A percentile compares a stretch with the other conserved stretches of the same genome.
Conservation (phyloP, 2,888 invertebrate genomes). For the Sphaerophoria taeniata region DNA sequence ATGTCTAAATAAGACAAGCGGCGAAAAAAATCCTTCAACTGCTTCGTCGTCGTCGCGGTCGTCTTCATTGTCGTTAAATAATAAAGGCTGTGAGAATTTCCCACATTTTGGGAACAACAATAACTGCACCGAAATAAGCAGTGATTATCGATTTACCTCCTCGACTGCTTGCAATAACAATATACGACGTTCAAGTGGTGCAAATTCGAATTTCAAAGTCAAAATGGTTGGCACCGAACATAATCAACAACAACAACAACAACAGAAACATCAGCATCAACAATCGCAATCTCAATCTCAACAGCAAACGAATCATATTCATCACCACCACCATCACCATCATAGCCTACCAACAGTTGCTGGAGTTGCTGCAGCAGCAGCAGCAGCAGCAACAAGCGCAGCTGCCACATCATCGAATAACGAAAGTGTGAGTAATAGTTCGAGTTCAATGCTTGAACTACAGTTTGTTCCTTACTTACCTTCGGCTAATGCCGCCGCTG, state of each 20-base stretch:
- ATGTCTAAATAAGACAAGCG: constrained; percentile 25
- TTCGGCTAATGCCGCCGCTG: not conserved
- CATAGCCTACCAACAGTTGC: constrained; percentile 61
- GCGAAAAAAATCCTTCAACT: constrained; percentile 2
- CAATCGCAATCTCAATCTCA: constrained; percentile 36
- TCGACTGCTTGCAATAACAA: constrained; percentile 61
- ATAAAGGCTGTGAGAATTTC: constrained; percentile 44
- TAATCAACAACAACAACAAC: constrained; percentile 51
- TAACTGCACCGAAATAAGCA: constrained; percentile 36
- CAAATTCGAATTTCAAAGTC: constrained; percentile 36
- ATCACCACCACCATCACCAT: constrained; percentile 64
- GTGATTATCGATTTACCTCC: constrained; percentile 22
- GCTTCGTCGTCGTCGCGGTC: constrained; percentile 28
- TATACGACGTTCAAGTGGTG: constrained; percentile 33
- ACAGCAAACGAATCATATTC: constrained; percentile 60
- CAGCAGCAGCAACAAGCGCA: constrained; percentile 5
- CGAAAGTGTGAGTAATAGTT: constrained; percentile 31
- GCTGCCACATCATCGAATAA: constrained; percentile 42
- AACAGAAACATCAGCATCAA: constrained; percentile 53
- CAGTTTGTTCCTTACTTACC: constrained; percentile 57
- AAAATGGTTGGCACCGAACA: constrained; percentile 64
- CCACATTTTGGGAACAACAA: constrained; percentile 61
- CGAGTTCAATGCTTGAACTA: constrained; percentile 43
- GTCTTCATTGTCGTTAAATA: constrained; percentile 14
- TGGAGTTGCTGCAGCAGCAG: constrained; percentile 28